Conservation (phyloP, 2,797 vertebrate genomes). For the Peromyscus melanophrys region DNA sequence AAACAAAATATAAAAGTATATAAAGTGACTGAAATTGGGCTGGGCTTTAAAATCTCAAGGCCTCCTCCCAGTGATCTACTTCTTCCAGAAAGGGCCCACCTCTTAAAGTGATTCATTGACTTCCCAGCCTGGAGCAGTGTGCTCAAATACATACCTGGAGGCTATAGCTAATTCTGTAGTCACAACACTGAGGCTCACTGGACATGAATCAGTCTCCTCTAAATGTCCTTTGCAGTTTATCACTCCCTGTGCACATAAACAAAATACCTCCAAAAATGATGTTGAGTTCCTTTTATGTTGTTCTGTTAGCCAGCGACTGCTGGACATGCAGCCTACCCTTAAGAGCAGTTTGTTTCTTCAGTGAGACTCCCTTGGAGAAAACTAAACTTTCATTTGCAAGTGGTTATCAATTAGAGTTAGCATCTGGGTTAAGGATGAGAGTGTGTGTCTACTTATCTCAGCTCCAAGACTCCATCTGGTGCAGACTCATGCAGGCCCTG, state of each 20-base stretch:
- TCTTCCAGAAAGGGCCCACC: background rate
- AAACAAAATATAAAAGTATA: background rate
- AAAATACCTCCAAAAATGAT: background rate
- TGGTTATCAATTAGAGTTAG: background rate
- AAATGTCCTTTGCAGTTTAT: background rate
- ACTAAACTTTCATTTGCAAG: background rate
- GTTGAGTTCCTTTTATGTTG: background rate
- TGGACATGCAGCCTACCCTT: background rate
- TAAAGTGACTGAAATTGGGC: background rate
- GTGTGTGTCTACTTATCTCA: background rate
- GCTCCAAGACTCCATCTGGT: background rate
- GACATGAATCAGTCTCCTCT: background rate
- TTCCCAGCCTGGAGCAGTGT: background rate
- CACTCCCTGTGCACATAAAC: background rate
- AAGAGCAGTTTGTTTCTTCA: too few species aligned
- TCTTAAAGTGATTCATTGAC: background rate
- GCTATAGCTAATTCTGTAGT: background rate
- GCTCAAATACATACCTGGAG: background rate
- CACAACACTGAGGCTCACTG: background rate
- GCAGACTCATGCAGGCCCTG: background rate
- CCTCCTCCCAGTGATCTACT: background rate
- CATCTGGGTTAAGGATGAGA: background rate
- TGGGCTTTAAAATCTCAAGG: background rate
- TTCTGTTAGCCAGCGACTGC: background rate
- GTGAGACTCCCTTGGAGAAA: too few species aligned